Evolutionary conservation across 2,797 vertebrate genomes (phyloP).

Genomic region (Platalea minor): DNA sequence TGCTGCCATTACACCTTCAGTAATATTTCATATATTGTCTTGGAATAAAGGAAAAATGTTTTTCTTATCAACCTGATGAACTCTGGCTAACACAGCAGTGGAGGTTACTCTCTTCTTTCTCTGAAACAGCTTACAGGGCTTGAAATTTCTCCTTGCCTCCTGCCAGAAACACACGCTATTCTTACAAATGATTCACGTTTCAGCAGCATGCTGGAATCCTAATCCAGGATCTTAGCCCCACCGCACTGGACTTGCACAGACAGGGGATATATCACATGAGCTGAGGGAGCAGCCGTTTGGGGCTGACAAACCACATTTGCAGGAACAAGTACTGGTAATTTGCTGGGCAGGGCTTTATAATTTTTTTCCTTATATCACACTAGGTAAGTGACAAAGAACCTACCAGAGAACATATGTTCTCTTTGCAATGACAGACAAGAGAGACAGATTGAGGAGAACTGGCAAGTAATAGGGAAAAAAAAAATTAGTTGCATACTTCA

Average conservation of each 20-base stretch:
- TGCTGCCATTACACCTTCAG: not conserved
- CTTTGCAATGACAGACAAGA: constrained; percentile 23
- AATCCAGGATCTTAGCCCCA: not conserved
- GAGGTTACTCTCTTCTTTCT: not conserved
- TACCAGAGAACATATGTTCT: constrained; percentile 16
- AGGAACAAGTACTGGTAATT: not conserved
- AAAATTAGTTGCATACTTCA: not conserved
- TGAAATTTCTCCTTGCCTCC: not conserved
- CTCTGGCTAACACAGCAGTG: not conserved
- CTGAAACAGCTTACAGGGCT: not conserved
- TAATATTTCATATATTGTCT: not conserved
- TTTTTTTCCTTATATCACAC: not conserved
- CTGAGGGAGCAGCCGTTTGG: not conserved
- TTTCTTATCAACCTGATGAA: not conserved
- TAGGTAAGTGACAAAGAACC: constrained; percentile 24
- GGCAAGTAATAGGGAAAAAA: not conserved
- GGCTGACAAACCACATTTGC: not conserved
- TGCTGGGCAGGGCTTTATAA: not conserved
- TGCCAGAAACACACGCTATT: not conserved
- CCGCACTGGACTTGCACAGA: not conserved
- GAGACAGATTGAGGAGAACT: constrained; percentile 8
- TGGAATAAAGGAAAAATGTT: not conserved
- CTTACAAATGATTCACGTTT: not conserved
- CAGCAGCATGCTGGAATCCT: not conserved
- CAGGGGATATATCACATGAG: not conserved